Base-by-base conservation (phyloP, 2,888 invertebrate species). In the Muscina levida region DNA sequence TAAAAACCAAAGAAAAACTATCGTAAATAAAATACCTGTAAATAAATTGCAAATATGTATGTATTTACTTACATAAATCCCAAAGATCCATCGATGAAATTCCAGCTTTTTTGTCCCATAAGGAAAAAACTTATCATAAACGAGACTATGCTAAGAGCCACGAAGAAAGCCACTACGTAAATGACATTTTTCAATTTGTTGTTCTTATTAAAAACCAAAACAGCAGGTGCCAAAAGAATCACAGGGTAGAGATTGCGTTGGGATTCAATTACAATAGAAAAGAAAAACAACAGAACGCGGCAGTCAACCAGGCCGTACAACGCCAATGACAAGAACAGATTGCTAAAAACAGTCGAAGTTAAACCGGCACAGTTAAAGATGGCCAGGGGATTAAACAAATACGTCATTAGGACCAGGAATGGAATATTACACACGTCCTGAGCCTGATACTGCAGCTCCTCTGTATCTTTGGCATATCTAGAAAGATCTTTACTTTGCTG, bases 301-400 rank as follows among this genome's bases (percentile, higher is more conserved):
- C 94, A 94, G 91, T 92, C 93, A 19, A 94, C 92, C 88, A 97
- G 93, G 53, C 93, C 93, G 87, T 93, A 93, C 39, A 98, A 91
- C 66, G 94, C 93, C 3, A 94, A 85, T 0, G 97, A 93, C 31
- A 97, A 91, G 59, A 95, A 92, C n/a, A 97, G 92, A 91, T 98
- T 98, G 85, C 95, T 95, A 84, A 98, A 94, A 11, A 97, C 96
- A 1, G 97, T 97, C 1, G 98, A 97, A 0, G 98, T 97, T 89
- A 95, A 94, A 10, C 96, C 97, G 37, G 95, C 94, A 91, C 97
- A 98, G 85, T 95, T 96, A 72, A 97, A 91, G 74, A 98, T 93
- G 37, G 95, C 94, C 88, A 96, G 96, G 0, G 98, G 98, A 91
- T 97, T 97, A 85, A 97, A 96, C 51, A 97, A 92, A 90, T 97